Evolutionary conservation across 2,797 vertebrate species (phyloP).

Genomic region (Helicolenus hilgendorfi): DNA sequence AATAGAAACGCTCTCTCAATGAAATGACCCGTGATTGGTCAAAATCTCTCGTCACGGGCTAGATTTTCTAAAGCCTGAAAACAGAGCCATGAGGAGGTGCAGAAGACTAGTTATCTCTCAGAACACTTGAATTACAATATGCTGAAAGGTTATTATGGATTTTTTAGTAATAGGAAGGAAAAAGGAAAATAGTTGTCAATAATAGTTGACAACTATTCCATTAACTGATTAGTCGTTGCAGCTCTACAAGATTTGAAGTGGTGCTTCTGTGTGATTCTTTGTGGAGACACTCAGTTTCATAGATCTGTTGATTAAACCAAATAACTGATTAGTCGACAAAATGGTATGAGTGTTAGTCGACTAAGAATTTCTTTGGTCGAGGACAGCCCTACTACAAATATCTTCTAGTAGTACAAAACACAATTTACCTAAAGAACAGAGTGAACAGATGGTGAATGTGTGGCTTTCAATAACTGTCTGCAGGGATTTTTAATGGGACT

Average conservation of each 20-base stretch:
- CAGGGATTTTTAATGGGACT: background rate
- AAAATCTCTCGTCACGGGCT: no score
- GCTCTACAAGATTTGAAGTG: background rate
- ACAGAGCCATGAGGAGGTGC: rapidly evolving
- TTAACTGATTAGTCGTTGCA: no score
- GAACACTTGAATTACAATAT: no score
- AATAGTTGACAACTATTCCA: no score
- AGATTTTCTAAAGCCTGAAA: no score
- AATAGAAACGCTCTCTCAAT: no score
- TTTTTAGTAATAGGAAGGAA: no score
- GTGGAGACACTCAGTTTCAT: background rate
- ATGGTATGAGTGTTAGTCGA: background rate
- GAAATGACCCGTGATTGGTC: no score
- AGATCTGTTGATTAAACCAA: background rate
- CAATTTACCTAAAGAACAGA: background rate
- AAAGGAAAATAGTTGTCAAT: no score
- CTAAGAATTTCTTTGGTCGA: background rate
- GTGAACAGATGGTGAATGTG: background rate
- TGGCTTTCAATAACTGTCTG: background rate
- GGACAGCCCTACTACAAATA: background rate
- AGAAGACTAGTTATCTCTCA: no score
- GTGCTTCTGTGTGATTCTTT: background rate
- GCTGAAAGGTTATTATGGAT: no score
- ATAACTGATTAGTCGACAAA: background rate
- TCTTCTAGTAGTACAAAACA: background rate